These are phyloP conservation scores for Lutraria rhynchaena DNA, from an alignment of 1,140 invertebrate species.

Conservation along the genomic window DNA sequence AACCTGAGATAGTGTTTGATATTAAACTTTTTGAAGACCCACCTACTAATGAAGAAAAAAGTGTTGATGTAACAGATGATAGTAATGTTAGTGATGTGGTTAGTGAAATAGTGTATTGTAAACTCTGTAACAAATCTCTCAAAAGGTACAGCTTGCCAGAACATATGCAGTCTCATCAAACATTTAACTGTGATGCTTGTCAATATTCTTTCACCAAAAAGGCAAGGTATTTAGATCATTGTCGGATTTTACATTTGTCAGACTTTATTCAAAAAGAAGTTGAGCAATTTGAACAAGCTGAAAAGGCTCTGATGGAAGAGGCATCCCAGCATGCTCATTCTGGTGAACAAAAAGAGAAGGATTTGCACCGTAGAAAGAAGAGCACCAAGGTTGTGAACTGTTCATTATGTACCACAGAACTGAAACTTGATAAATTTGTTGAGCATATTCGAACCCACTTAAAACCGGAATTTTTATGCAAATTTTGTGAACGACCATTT, in stretches of 20 bases:
- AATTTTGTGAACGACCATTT: conserved; percentile 49
- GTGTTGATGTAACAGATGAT: neutral
- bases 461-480: conserved; percentile 15
- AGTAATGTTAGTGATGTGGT: conserved; percentile 15
- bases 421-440: conserved; percentile 44
- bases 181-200: conserved; percentile 41
- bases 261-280: conserved; percentile 46
- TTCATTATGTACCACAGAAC: conserved; percentile 42
- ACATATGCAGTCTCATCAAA: conserved; percentile 42
- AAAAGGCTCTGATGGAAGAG: conserved; percentile 4
- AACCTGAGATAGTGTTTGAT: conserved; percentile 24
- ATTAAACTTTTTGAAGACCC: conserved; percentile 29
- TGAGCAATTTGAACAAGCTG: conserved; percentile 2
- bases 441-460: conserved; percentile 43
- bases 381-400: conserved; percentile 49
- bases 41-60: conserved; percentile 8
- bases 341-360: conserved; percentile 37
- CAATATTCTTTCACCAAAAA: conserved; percentile 40
- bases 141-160: conserved; percentile 25
- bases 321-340: neutral
- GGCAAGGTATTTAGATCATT: conserved; percentile 15
- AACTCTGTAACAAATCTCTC: conserved; percentile 37
- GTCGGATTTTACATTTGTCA: conserved; percentile 22
- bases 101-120: conserved; percentile 42
- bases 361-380: conserved; percentile 24